phyloP scores from a whole-genome alignment of 2,797 vertebrate genomes.

The Oreortyx pictus region DNA sequence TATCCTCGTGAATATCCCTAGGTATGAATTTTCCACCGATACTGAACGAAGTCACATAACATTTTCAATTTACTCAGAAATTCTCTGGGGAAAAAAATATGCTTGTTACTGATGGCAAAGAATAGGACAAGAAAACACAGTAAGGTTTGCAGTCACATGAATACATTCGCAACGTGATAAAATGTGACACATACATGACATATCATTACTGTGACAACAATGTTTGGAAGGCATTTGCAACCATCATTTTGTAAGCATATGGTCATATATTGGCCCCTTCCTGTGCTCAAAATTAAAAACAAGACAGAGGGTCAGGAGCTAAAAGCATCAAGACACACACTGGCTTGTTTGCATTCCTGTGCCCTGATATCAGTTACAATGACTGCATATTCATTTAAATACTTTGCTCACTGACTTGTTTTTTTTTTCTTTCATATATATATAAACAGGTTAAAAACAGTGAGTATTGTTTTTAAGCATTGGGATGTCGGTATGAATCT shows the following conservation, averaged over 20 bases:
- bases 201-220: not conserved
- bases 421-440: not conserved
- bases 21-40: not conserved
- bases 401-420: not conserved
- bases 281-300: slow-evolving; percentile 46
- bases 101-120: not conserved
- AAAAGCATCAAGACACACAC: slow-evolving; percentile 13
- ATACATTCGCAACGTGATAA: not conserved
- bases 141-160: not conserved
- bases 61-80: not conserved
- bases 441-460: not conserved
- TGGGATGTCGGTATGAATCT: not conserved
- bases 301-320: slow-evolving; percentile 8
- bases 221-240: not conserved
- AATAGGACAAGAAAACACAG: not conserved
- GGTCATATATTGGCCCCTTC: slow-evolving; percentile 16
- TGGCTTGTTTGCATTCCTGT: slow-evolving; percentile 48
- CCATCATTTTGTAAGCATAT: slow-evolving; percentile 15
- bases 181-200: not conserved
- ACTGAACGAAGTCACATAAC: not conserved
- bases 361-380: slow-evolving; percentile 17
- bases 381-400: slow-evolving; percentile 7
- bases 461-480: not conserved
- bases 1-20: not conserved
- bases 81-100: not conserved